A percentile compares a stretch with the other conserved stretches of the same genome.
Evolutionary conservation across 1,140 invertebrate genomes (phyloP).

Genomic region (Heliconius nattereri): DNA sequence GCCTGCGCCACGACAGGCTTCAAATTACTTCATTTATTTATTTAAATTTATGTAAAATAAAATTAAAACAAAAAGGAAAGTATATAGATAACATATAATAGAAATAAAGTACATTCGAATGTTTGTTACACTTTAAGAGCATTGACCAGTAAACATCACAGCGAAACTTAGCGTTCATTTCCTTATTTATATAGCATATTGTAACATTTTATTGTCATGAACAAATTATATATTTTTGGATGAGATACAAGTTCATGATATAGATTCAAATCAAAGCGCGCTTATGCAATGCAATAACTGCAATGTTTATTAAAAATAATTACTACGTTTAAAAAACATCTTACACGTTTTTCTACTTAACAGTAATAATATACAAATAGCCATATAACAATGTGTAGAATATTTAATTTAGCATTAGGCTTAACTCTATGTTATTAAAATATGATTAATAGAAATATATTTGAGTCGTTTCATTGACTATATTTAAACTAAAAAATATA

Average conservation of each 20-base stretch:
- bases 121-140: neutral
- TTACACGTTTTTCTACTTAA: neutral
- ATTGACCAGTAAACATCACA: constrained; percentile 7
- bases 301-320: neutral
- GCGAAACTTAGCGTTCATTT: neutral
- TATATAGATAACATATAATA: neutral
- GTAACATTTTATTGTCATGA: neutral
- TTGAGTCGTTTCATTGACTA: neutral
- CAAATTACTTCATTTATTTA: neutral
- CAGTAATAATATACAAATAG: neutral
- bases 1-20: too few relatives aligned
- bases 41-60: neutral
- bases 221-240: neutral
- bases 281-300: too few relatives aligned
- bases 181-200: neutral
- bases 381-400: neutral
- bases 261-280: neutral
- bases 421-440: neutral
- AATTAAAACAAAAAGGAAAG: neutral
- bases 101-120: neutral
- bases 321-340: neutral
- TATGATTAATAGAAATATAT: neutral
- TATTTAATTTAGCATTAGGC: neutral
- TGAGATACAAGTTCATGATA: neutral
- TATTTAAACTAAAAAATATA: neutral